phyloP scores from a whole-genome alignment of 2,888 invertebrate species.

The Aelia acuminata region DNA sequence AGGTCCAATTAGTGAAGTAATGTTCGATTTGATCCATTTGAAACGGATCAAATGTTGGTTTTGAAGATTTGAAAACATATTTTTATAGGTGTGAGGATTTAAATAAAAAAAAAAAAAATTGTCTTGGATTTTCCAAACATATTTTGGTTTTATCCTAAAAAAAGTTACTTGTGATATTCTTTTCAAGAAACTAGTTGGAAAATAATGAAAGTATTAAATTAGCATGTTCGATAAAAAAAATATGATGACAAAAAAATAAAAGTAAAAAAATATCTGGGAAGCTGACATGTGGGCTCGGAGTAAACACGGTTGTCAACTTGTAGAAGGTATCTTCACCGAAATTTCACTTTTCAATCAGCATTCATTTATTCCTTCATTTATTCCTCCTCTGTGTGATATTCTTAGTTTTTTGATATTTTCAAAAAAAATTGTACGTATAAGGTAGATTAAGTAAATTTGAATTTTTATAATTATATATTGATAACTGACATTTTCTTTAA shows the following conservation, averaged over 20 bases:
- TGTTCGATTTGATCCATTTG: neutral
- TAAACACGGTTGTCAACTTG: neutral
- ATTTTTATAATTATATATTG: neutral
- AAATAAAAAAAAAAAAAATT: too few species aligned
- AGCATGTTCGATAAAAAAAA: neutral
- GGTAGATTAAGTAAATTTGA: neutral
- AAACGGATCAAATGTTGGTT: neutral
- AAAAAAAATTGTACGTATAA: neutral
- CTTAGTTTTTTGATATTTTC: neutral
- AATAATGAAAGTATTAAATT: neutral
- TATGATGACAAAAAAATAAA: neutral
- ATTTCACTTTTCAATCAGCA: slow-evolving; percentile 10
- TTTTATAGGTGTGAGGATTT: too few species aligned
- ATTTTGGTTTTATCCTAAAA: neutral
- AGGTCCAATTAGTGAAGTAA: neutral
- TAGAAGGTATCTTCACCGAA: neutral
- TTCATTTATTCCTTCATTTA: neutral
- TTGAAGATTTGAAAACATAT: neutral
- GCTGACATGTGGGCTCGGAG: neutral
- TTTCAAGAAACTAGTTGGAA: neutral
- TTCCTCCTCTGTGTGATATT: neutral
- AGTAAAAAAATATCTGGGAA: neutral
- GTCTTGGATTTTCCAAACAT: neutral
- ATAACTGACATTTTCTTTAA: neutral
- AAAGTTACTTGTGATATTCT: neutral